Conservation (phyloP, 2,113 vertebrate species). For the Scomber scombrus region DNA sequence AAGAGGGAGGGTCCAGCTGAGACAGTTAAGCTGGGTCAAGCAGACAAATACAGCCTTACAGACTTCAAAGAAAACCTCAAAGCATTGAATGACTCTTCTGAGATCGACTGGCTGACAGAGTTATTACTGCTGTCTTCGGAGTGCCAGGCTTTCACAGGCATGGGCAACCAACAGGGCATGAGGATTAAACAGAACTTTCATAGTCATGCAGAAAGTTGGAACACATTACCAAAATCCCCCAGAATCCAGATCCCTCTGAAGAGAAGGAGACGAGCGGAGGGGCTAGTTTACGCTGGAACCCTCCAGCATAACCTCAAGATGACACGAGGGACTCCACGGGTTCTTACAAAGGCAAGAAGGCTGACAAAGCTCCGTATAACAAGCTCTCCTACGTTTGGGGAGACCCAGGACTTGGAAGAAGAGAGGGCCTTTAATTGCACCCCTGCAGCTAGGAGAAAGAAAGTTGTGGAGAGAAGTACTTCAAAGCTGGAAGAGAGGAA, state of each 20-base stretch:
- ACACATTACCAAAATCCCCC: slow-evolving; percentile 19
- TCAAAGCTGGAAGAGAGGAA: neutral
- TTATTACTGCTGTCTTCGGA: slow-evolving; percentile 72
- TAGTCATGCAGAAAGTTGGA: slow-evolving; percentile 57
- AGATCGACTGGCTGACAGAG: slow-evolving; percentile 81
- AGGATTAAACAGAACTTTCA: slow-evolving; percentile 73
- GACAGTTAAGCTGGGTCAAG: slow-evolving; percentile 70
- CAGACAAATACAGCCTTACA: slow-evolving; percentile 63
- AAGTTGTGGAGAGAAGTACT: neutral
- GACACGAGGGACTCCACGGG: slow-evolving; percentile 51
- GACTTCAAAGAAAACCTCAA: slow-evolving; percentile 69
- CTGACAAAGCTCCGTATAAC: slow-evolving; percentile 34
- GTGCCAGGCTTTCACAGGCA: slow-evolving; percentile 75
- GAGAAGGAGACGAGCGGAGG: slow-evolving; percentile 63
- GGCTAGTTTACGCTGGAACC: slow-evolving; percentile 29
- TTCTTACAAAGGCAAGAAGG: slow-evolving; percentile 23
- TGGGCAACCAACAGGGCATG: slow-evolving; percentile 80
- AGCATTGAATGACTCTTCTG: slow-evolving; percentile 78
- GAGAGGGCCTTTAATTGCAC: slow-evolving; percentile 14
- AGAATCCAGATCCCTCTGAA: slow-evolving; percentile 43
- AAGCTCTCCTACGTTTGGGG: slow-evolving; percentile 27
- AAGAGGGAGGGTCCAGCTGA: slow-evolving; percentile 81
- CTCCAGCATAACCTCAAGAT: slow-evolving; percentile 67
- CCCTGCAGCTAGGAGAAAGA: slow-evolving; percentile 32
- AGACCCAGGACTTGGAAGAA: slow-evolving; percentile 32